Evolutionary conservation across 2,888 invertebrate species (phyloP).

Genomic region (Acronicta psi): DNA sequence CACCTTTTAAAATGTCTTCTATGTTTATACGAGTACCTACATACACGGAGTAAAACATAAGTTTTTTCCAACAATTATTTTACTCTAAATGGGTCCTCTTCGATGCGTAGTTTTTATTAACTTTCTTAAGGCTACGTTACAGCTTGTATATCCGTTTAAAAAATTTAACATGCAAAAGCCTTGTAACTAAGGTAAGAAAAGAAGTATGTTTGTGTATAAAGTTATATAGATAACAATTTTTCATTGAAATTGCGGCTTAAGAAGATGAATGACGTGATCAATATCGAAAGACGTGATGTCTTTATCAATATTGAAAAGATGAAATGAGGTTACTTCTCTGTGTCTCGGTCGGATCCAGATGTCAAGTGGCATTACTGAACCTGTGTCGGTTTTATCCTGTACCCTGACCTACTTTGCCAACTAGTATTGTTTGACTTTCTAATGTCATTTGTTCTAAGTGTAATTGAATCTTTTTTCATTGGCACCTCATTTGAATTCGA

Average conservation of each 20-base stretch:
- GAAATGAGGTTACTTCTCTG: conserved; percentile 20
- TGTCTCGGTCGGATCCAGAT: not conserved
- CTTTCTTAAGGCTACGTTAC: too few relatives aligned
- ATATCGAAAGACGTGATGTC: conserved; percentile 45
- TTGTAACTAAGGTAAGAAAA: conserved; percentile 1
- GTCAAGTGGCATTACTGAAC: conserved; percentile 6
- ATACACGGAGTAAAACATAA: too few relatives aligned
- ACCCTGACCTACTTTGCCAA: conserved; percentile 9
- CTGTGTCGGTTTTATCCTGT: not conserved
- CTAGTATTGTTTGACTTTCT: conserved; percentile 13
- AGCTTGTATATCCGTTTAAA: too few relatives aligned
- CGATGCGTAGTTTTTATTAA: too few relatives aligned
- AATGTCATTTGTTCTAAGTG: conserved; percentile 20
- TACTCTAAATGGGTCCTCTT: too few relatives aligned
- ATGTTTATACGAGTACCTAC: too few relatives aligned
- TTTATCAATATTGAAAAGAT: conserved; percentile 45
- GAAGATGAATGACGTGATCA: conserved; percentile 47
- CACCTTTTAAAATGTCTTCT: too few relatives aligned
- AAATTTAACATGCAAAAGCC: not conserved
- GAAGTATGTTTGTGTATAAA: conserved; percentile 1
- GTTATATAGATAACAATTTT: conserved; percentile 22
- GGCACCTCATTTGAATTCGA: conserved; percentile 18
- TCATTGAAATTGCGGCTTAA: conserved; percentile 20
- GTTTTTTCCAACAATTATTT: too few relatives aligned
- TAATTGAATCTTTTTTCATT: conserved; percentile 13